Evolutionary conservation across 2,888 invertebrate species (phyloP).

Genomic region (Psylliodes chrysocephalus): DNA sequence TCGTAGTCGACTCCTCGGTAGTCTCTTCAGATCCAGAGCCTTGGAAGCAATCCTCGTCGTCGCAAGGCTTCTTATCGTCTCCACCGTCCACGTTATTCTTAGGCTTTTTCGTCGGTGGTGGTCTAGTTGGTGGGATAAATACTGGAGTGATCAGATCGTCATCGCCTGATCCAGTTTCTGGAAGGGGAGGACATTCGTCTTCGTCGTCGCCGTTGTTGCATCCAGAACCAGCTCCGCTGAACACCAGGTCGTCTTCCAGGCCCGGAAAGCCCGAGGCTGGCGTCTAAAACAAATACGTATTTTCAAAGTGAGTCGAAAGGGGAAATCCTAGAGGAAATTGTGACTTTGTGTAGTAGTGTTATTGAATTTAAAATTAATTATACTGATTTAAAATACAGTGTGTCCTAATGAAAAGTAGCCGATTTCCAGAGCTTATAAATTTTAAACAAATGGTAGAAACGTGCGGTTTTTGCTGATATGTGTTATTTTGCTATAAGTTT

Average conservation of each 20-base stretch:
- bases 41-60: constrained; percentile 90
- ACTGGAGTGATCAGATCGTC: constrained; percentile 95
- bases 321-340: no score
- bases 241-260: constrained; percentile 88
- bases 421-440: no score
- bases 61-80: constrained; percentile 62
- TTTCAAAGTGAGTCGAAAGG: no score
- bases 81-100: constrained; percentile 43
- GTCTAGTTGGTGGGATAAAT: constrained; percentile 83
- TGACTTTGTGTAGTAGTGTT: no score
- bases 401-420: no score
- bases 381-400: no score
- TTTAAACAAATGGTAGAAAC: no score
- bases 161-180: constrained; percentile 81
- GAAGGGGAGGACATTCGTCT: constrained; percentile 88
- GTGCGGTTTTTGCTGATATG: no score
- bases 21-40: constrained; percentile 83
- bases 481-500: no score
- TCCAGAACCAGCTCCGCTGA: constrained; percentile 91
- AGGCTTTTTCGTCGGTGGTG: constrained; percentile 70
- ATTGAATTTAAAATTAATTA: no score
- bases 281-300: constrained; percentile 72
- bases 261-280: constrained; percentile 84
- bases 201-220: constrained; percentile 91
- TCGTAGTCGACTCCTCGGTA: constrained; percentile 71